These are phyloP conservation scores for Siniperca obscura DNA, from an alignment of 2,797 vertebrate species.

Conservation along the genomic window DNA sequence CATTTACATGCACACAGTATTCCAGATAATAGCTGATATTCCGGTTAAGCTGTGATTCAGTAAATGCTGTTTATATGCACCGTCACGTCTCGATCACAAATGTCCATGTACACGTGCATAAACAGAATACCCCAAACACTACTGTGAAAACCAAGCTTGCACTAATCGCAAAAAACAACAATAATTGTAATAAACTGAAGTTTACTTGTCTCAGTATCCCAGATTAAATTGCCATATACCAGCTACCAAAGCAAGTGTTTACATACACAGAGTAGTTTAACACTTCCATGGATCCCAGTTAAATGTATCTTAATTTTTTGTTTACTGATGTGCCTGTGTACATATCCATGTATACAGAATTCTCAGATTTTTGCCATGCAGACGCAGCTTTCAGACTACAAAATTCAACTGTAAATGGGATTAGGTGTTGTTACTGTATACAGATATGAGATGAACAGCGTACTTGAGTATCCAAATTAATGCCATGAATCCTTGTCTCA, in stretches of 20 bases:
- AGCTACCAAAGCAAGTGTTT: conserved; percentile 31
- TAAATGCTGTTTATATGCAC: conserved; percentile 61
- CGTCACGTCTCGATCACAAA: conserved; percentile 63
- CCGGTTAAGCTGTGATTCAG: conserved; percentile 52
- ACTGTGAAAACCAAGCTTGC: conserved; percentile 34
- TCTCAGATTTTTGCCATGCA: background rate
- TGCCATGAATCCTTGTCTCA: background rate
- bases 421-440: conserved; percentile 14
- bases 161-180: conserved; percentile 51
- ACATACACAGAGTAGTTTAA: conserved; percentile 15
- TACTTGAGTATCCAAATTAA: background rate
- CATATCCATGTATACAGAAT: background rate
- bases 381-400: background rate
- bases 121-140: conserved; percentile 54
- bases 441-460: background rate
- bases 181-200: conserved; percentile 47
- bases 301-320: conserved; percentile 24
- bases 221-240: conserved; percentile 44
- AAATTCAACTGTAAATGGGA: conserved; percentile 1
- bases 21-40: conserved; percentile 73
- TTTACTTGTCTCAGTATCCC: conserved; percentile 49
- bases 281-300: conserved; percentile 6
- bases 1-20: conserved; percentile 76
- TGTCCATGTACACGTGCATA: conserved; percentile 48
- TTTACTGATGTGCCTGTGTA: conserved; percentile 7